Evolutionary conservation across 2,888 invertebrate species (phyloP).

Genomic region (Lochmaea capreae): DNA sequence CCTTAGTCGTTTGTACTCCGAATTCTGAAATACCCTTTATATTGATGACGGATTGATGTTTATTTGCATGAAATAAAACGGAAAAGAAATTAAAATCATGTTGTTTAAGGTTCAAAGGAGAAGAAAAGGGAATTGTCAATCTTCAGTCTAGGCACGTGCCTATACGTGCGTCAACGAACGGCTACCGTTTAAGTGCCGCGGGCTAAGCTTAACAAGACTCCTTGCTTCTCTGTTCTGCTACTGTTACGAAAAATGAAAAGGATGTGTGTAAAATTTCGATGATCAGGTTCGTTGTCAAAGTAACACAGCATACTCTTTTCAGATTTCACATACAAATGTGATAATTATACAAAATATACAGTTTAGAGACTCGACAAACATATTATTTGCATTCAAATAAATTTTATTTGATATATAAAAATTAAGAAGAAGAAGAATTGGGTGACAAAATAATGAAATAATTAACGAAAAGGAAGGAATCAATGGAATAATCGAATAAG

Average conservation of each 20-base stretch:
- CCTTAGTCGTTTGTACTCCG: no score
- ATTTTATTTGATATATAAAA: no score
- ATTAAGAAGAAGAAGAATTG: no score
- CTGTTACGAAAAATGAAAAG: constrained; percentile 48
- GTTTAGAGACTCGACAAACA: no score
- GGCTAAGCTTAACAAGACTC: constrained; percentile 59
- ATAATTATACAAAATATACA: no score
- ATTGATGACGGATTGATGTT: not conserved
- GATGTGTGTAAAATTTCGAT: constrained; percentile 13
- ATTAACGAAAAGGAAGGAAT: no score
- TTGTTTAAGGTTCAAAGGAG: constrained; percentile 46
- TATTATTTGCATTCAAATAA: no score
- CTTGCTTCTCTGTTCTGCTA: constrained; percentile 51
- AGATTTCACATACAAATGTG: not conserved
- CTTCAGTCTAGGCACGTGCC: constrained; percentile 59
- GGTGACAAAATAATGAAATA: no score
- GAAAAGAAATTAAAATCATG: constrained; percentile 54
- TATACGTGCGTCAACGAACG: constrained; percentile 56
- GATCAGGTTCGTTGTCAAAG: not conserved
- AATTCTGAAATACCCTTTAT: not conserved
- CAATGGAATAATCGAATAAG: no score
- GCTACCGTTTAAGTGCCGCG: constrained; percentile 51
- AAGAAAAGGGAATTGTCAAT: constrained; percentile 50
- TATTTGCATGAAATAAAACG: constrained; percentile 39
- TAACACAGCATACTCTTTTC: not conserved